Evolutionary conservation across 2,797 vertebrate genomes (phyloP).

Genomic region (Chelonia mydas): DNA sequence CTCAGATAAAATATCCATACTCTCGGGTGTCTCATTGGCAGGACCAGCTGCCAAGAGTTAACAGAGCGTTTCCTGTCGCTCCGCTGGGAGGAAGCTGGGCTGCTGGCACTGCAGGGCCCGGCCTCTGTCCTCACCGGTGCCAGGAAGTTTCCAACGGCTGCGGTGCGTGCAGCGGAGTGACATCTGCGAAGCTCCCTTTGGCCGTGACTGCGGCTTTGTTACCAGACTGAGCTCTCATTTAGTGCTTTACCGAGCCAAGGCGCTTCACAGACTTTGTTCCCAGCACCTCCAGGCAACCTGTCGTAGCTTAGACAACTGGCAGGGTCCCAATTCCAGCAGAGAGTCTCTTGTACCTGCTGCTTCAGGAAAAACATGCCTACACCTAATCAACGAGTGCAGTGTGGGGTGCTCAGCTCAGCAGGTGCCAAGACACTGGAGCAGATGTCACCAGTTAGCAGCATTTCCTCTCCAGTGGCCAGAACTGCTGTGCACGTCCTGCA

Average conservation of each 20-base stretch:
- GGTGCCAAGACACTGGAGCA: not conserved
- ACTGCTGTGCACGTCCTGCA: not conserved
- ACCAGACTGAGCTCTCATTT: no score
- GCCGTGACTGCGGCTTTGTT: no score
- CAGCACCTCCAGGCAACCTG: not conserved
- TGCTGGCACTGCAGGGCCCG: no score
- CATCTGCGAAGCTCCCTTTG: no score
- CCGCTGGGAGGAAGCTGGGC: no score
- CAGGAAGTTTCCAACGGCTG: no score
- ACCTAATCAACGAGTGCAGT: not conserved
- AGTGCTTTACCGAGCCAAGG: no score
- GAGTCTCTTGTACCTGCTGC: not conserved
- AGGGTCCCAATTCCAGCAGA: not conserved
- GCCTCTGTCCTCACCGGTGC: no score
- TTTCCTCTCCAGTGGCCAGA: not conserved
- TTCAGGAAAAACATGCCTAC: not conserved
- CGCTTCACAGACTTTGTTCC: not conserved
- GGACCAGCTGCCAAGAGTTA: not conserved
- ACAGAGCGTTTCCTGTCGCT: not conserved
- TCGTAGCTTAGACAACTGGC: not conserved
- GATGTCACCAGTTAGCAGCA: not conserved
- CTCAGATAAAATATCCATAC: not conserved
- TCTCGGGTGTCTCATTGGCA: not conserved
- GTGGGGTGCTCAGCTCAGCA: not conserved
- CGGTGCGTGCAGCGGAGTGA: no score